phyloP scores from a whole-genome alignment of 1,140 invertebrate genomes.

The Saccostrea echinata region DNA sequence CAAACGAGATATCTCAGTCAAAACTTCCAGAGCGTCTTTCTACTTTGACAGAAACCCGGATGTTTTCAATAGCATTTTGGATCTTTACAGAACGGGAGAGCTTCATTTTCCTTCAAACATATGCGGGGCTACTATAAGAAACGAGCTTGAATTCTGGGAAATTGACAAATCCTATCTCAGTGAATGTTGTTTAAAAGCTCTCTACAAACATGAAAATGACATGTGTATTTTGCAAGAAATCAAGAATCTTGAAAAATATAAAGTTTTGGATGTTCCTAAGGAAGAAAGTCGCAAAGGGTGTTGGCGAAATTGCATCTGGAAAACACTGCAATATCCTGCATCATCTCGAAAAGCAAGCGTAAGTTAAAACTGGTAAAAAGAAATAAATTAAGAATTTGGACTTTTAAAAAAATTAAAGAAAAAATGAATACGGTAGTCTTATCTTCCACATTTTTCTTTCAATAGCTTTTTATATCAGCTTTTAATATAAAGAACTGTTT shows the following conservation, averaged over 20 bases:
- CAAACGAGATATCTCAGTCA: not conserved
- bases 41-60: slow-evolving; percentile 56
- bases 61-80: slow-evolving; percentile 51
- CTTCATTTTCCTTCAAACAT: slow-evolving; percentile 40
- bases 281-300: not conserved
- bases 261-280: not conserved
- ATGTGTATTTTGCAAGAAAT: slow-evolving; percentile 33
- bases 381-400: no score
- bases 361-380: no score
- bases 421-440: no score
- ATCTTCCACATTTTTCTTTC: no score
- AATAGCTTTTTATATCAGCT: no score
- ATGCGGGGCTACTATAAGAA: slow-evolving; percentile 46
- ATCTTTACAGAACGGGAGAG: slow-evolving; percentile 50
- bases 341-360: slow-evolving; percentile 2
- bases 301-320: not conserved
- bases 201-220: slow-evolving; percentile 49
- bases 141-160: slow-evolving; percentile 52
- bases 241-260: not conserved
- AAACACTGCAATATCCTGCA: not conserved
- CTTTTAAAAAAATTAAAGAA: no score
- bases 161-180: slow-evolving; percentile 6
- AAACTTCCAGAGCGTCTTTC: slow-evolving; percentile 1
- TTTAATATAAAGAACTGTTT: no score
- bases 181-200: slow-evolving; percentile 48